Base-by-base conservation (phyloP, 2,888 invertebrate species). In the Tenthredo mesomela region DNA sequence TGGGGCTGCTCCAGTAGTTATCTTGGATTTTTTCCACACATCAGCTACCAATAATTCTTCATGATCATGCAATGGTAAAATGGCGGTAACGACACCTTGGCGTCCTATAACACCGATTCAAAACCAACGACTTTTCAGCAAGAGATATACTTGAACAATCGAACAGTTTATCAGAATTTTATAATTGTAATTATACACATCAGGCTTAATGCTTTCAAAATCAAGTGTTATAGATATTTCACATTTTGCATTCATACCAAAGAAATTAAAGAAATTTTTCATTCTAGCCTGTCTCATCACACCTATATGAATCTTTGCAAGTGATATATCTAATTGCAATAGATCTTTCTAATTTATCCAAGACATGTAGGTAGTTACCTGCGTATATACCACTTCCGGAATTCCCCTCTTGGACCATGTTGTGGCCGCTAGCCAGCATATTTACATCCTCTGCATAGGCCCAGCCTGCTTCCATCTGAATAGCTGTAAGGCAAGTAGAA, bases 341-440 rank as follows among this genome's bases (percentile, higher is more conserved):
- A 40, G 21, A 21, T 73, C 9, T 18, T 75, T 47, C 15, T 2
- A 75, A 75, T 29, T 25, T 29, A 10, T 15, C 18, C 9, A 18
- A 71, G 18, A 43, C 10, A 15, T 67, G 29, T 29, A 29, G 29
- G 43, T 7, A 29, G 21, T 78, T 88, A 88, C 92, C 92, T 40
- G 89, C 85, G 88, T 94, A 95, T 65, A 95, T 94, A 5, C 95
- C 95, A 86, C 94, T 94, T 18, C 95, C 95, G 7, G 93, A 88
- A 80, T 89, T 92, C 2, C 93, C 92, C 7, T 67, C 82, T 0
- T 61, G n/a, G 0, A 94, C 93, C 2, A 88, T 85, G 84, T 94
- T 94, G 84, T 94, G 93, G 29, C 95, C 94, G 0, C 95, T 90
- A 1, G 93, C 94, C 15, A 95, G 89, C 0, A 95, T 89, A 87